Evolutionary conservation across 2,113 vertebrate genomes (phyloP), one percentile per base, ranked within the genome.

Genomic region (Petaurus breviceps): DNA sequence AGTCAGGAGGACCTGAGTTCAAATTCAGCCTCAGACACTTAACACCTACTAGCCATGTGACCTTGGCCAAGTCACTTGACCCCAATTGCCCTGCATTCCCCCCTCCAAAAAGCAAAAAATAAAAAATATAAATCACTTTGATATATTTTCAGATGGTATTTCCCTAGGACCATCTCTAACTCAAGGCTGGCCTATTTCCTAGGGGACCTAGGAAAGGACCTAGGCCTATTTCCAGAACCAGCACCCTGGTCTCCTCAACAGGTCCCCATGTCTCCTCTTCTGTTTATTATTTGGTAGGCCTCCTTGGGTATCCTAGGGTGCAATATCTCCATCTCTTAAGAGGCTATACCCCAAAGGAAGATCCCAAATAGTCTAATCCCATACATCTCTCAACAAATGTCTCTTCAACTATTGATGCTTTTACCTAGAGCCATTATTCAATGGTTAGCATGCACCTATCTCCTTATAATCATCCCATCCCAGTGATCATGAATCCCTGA

Each of bases 51-150:
- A 49, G 47, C 47, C 47, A 49, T 49, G 47, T 49, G 47, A 49
- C 47, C 47, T 49, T 49, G 47, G 47, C 47, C 47, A 49, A 49
- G 47, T 49, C 47, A 49, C 47, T 49, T 49, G 47, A 49, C 47
- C 47, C 47, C 4, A 49, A 49, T 49, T 49, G 47, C 47, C 47
- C 47, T 49, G 47, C 47, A 49, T 49, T 49, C 47, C 47, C 47
- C 47, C 47, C 47, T 49, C 47, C 47, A 49, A 49, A 49, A 49
- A 4, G 47, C 47, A 49, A 49, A 49, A 49, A 49, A 49, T 49
- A 49, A 49, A 49, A n/a, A n/a, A n/a, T n/a, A 94, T 52, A 94
- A 95, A 28, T n/a, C 51, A 92, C 77, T 55, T 91, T 57, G 25
- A 92, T 55, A 24, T 77, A 89, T 46, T 31, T 10, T 90, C 16